Conservation (phyloP, 2,113 vertebrate genomes). For the Seriola aureovittata region DNA sequence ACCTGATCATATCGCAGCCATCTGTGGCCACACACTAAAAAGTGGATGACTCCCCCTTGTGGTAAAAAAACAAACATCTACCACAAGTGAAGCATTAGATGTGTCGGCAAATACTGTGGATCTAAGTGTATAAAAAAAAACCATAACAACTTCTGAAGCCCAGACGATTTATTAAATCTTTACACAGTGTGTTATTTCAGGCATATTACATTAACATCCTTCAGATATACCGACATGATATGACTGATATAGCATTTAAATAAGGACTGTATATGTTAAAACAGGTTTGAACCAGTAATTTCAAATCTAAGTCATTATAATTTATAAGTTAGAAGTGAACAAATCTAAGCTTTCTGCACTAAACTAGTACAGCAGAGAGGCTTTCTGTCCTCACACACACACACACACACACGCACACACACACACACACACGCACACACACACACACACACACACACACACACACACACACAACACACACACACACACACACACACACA, state of each 20-base stretch:
- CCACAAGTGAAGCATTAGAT: background rate
- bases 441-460: no score
- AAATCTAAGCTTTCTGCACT: slow-evolving; percentile 4
- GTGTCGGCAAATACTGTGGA: background rate
- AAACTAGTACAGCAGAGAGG: background rate
- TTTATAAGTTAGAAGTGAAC: slow-evolving; percentile 55
- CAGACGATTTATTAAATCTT: slow-evolving; percentile 71
- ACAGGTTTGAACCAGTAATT: slow-evolving; percentile 29
- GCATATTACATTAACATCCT: slow-evolving; percentile 55
- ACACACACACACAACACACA: background rate
- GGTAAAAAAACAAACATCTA: background rate
- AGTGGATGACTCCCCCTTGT: slow-evolving; percentile 54
- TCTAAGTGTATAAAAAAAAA: background rate
- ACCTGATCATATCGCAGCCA: background rate
- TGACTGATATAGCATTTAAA: slow-evolving; percentile 56
- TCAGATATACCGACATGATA: slow-evolving; percentile 59
- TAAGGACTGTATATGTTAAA: slow-evolving; percentile 53
- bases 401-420: background rate
- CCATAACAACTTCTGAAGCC: slow-evolving; percentile 24
- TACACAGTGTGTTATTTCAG: slow-evolving; percentile 60
- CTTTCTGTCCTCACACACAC: background rate
- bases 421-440: background rate
- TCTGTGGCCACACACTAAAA: background rate
- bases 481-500: slow-evolving; percentile 27
- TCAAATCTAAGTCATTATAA: slow-evolving; percentile 16